Base-by-base conservation (phyloP, 2,113 vertebrate genomes). In the Oriolus oriolus region DNA sequence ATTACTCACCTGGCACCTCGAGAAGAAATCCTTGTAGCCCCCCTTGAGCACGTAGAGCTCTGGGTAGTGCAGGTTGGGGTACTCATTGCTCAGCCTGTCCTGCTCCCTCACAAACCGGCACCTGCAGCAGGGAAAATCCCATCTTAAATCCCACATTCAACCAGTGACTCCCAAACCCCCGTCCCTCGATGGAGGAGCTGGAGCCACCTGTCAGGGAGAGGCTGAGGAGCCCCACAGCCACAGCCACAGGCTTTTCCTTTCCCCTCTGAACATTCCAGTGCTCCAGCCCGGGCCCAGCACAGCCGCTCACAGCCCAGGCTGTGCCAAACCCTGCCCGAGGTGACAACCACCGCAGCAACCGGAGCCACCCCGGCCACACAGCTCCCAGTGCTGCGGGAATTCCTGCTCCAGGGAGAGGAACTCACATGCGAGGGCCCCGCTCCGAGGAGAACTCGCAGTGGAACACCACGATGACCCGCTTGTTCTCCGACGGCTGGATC, bases 361-460 rank as follows among this genome's bases (percentile, higher is more conserved):
- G 23, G 33, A 30, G 61, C 22, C 73, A 23, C 14, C 19, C 16
- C 1, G 1, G 18, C 3, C 35, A 5, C 31, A 9, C 1, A 5
- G 56, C n/a, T 26, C 10, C 10, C 33, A 6, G 84, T 6, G 5
- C 13, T 3, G 57, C 2, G 5, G 10, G 0, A 9, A 3, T 2
- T 1, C 11, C 39, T 4, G 3, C 0, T 1, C 7, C 8, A 8
- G 52, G 37, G 11, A 2, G 1, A 1, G 5, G 20, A 27, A 97
- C 98, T 98, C 90, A 98, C 99, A 99, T 99, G 1, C 99, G 97
- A 4, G 99, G 99, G 5, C 99, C 99, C 1, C 99, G 98, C 97
- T 99, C 99, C 0, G 99, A 99, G 5, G 99, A 99, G 95, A 99
- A 99, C 97, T 99, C 99, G 97, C 99, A 99, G 98, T 99, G 99